Base-by-base conservation (phyloP, 1,140 invertebrate species). In the Rhyzopertha dominica region DNA sequence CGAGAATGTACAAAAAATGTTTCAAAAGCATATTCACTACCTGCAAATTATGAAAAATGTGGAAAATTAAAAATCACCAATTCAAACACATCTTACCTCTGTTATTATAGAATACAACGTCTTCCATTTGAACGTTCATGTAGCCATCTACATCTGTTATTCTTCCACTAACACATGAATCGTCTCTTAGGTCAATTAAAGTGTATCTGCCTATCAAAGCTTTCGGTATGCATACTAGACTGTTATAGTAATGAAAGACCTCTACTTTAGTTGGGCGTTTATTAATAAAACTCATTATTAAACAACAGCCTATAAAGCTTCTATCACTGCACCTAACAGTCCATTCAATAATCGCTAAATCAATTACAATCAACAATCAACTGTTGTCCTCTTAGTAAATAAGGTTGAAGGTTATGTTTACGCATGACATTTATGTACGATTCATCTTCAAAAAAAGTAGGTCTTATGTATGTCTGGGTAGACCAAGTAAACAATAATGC, bases 111-210 rank as follows among this genome's bases (percentile, higher is more conserved):
- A 52, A 58, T 20, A 53, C 41, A 23, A 53, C 61, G 51, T 62
- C 47, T 47, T 61, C 56, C 51, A 65, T 56, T 47, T 65, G 58
- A 30, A 65, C 40, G 41, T 65, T 65, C 62, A 65, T 65, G 34
- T 30, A 48, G 8, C 50, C 62, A 51, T 65, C 62, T 3, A 63
- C 61, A 47, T 49, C 36, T 10, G 36, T 31, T 26, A 65, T 55
- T 58, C 55, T 57, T 51, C 62, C 62, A 16, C 47, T 43, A 30
- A 62, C 53, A 51, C 46, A 49, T 34, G 47, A 47, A 54, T 65
- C 62, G 44, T 63, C 58, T 50, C 54, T 31, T 42, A 65, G 49
- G 56, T 65, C 62, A 28, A 65, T 53, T n/a, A 45, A 43, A 5
- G 58, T 63, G 14, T 58, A 54, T n/a, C 47, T 31, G 14, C 36